These are phyloP conservation scores for Laticauda colubrina DNA, from an alignment of 2,113 vertebrate genomes.

Conservation along the genomic window DNA sequence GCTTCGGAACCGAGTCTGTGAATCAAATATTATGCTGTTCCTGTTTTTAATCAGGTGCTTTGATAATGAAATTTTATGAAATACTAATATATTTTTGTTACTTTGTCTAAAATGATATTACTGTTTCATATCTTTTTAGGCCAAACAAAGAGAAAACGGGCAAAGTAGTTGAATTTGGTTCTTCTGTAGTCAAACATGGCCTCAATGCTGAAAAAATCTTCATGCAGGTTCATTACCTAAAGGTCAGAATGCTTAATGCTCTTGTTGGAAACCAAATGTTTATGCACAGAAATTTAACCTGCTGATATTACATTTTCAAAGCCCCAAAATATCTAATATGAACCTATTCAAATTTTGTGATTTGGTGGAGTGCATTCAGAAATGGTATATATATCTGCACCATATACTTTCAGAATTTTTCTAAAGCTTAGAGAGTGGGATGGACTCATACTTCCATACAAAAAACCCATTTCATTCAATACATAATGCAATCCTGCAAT, in stretches of 20 bases:
- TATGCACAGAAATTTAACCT: background rate
- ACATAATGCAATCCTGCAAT: background rate
- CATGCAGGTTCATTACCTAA: conserved; percentile 97
- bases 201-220: conserved; percentile 92
- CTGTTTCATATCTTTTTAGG: conserved; percentile 65
- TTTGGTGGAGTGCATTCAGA: background rate
- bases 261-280: background rate
- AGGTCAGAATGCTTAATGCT: conserved; percentile 72
- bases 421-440: background rate
- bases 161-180: conserved; percentile 81
- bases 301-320: background rate
- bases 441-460: background rate
- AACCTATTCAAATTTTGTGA: background rate
- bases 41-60: background rate
- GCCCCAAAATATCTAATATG: background rate
- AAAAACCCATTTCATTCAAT: background rate
- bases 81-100: background rate
- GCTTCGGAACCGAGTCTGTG: background rate
- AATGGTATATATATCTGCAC: background rate
- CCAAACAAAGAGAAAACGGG: conserved; percentile 90
- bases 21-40: background rate
- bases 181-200: conserved; percentile 85
- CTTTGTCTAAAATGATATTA: background rate
- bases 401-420: background rate
- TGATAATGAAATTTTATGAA: background rate